Evolutionary conservation across 2,113 vertebrate species (phyloP).

Genomic region (Thunnus thynnus): DNA sequence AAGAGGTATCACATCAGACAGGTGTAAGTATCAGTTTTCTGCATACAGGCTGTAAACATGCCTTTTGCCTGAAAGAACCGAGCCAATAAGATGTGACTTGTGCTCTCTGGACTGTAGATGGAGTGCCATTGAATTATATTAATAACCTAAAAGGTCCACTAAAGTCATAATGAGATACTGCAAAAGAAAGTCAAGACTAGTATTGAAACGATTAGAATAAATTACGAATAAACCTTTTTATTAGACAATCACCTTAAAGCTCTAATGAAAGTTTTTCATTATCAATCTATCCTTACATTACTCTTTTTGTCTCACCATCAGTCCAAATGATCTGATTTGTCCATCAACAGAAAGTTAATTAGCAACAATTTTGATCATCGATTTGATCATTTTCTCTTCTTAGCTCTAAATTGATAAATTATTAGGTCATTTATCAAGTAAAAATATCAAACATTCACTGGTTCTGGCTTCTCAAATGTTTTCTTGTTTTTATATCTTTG

Average conservation of each 20-base stretch:
- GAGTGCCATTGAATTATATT: constrained; percentile 47
- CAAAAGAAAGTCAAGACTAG: neutral
- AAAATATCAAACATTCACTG: neutral
- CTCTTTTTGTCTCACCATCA: neutral
- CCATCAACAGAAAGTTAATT: too few species aligned
- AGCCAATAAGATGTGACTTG: constrained; percentile 50
- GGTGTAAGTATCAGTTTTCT: constrained; percentile 48
- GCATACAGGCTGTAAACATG: constrained; percentile 62
- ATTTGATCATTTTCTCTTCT: too few species aligned
- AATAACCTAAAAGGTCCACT: constrained; percentile 15
- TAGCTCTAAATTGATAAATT: too few species aligned
- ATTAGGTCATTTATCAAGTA: neutral
- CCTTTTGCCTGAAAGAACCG: constrained; percentile 42
- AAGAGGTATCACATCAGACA: constrained; percentile 69
- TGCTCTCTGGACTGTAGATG: constrained; percentile 43
- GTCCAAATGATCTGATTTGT: neutral
- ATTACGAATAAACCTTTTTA: neutral
- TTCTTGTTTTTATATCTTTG: neutral
- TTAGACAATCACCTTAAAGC: neutral
- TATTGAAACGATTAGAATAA: neutral
- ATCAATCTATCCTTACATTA: neutral
- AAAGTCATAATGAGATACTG: neutral
- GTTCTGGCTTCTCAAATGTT: neutral
- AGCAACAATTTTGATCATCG: too few species aligned
- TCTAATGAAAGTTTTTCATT: neutral